Evolutionary conservation across 1,140 invertebrate genomes (phyloP), one percentile per base, ranked within the genome.

Genomic region (Zaprionus camerounensis): DNA sequence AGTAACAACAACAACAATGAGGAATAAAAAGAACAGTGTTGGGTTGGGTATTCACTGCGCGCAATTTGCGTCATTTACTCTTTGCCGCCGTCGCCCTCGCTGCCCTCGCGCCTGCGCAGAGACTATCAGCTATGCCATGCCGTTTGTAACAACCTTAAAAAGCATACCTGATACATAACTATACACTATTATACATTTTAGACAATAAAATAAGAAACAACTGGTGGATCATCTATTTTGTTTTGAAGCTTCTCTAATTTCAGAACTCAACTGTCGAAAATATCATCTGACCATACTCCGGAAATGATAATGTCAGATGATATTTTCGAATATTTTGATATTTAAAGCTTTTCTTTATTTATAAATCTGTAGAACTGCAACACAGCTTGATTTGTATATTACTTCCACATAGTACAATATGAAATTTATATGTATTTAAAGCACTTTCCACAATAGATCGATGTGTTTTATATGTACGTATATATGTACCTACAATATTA

Each of bases 61-160:
- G 71, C 82, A 68, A 86, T 80, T 86, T 87, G 80, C 83, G 82
- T 86, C 82, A 86, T 86, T 86, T 69, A 71, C 76, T 68, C 63
- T 71, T 17, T 69, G 71, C 78, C 67, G 71, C 57, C 56, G 38
- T 20, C 59, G n/a, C 28, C 46, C 34, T 53, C 55, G 4, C 46
- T 61, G 62, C 44, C 64, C 62, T 69, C 51, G 11, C 59, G n/a
- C 24, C 20, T 9, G 11, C 22, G 26, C 9, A 31, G 44, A 49
- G 38, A 20, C 20, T 4, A 12, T 58, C n/a, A 20, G 41, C 24
- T 62, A 56, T 31, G 22, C 3, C 12, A 31, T 26, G 5, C 5
- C 12, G 7, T 15, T 7, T 56, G 24, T 15, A 7, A 51, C 17
- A 51, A 11, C 20, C 22, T 1, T 13, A 49, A 11, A 44, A 17